These are phyloP conservation scores for Pherbina coryleti DNA, from an alignment of 2,888 invertebrate genomes.

Conservation along the genomic window DNA sequence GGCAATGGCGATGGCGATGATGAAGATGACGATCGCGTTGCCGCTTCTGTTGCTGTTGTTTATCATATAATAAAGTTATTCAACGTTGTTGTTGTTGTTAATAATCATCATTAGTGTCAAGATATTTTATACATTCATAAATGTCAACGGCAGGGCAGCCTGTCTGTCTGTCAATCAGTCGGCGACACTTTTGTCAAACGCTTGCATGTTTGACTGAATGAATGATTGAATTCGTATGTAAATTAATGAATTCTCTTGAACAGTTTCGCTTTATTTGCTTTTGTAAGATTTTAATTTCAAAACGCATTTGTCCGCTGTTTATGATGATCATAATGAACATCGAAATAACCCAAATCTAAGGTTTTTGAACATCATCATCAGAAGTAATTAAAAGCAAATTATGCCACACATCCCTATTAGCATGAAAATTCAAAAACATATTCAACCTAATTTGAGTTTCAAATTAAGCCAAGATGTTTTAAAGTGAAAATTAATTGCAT, in stretches of 20 bases:
- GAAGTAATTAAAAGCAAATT: too few species aligned
- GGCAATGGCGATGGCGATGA: not conserved
- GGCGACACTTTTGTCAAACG: conserved; percentile 6
- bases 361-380: not conserved
- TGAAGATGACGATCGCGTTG: not conserved
- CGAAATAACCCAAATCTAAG: not conserved
- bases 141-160: conserved; percentile 43
- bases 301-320: too few species aligned
- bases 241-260: conserved; percentile 47
- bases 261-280: not conserved
- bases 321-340: too few species aligned
- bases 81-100: not conserved
- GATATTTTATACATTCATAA: conserved; percentile 34
- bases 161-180: conserved; percentile 12
- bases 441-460: too few species aligned
- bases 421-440: too few species aligned
- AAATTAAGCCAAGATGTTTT: too few species aligned
- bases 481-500: too few species aligned
- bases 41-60: too few species aligned
- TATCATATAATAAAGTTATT: too few species aligned
- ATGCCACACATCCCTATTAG: too few species aligned
- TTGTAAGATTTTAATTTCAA: not conserved
- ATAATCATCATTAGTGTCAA: conserved; percentile 32
- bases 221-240: conserved; percentile 56
- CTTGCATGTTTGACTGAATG: not conserved